Percentiles rank a stretch among this genome's conserved stretches.
Conservation (phyloP, 2,888 invertebrate genomes). For the Camponotus fellah region DNA sequence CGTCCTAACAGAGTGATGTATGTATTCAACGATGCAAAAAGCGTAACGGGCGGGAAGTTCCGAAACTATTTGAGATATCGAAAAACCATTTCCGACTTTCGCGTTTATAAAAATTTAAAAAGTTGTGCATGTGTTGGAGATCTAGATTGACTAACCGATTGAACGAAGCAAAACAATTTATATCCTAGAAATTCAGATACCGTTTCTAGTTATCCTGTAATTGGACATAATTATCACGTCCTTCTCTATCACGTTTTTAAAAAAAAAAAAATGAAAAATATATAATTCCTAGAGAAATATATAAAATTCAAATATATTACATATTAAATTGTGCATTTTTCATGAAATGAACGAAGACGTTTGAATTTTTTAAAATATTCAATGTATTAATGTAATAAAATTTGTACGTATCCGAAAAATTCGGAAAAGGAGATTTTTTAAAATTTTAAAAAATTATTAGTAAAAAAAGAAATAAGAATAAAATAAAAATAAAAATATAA, state of each 20-base stretch:
- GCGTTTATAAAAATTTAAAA: constrained; percentile 17
- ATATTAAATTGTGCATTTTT: background rate
- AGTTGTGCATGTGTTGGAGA: background rate
- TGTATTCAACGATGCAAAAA: constrained; percentile 14
- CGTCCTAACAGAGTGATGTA: constrained; percentile 28
- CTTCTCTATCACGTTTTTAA: background rate
- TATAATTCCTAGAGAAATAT: background rate
- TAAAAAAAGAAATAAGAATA: no score
- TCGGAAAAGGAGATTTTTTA: background rate
- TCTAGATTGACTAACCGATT: background rate
- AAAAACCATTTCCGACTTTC: constrained; percentile 29
- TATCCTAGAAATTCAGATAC: background rate
- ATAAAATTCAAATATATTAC: constrained; percentile 2
- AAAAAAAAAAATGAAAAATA: background rate
- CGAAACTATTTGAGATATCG: constrained; percentile 38
- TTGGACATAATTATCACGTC: background rate
- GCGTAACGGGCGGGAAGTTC: constrained; percentile 32
- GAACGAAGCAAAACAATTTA: background rate
- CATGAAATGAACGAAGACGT: no score
- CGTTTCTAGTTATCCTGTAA: background rate
- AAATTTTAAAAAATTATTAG: background rate
- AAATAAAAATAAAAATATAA: no score
- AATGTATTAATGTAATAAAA: constrained; percentile 7
- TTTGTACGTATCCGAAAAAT: background rate
- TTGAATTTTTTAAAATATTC: background rate